A percentile compares a stretch with the other conserved stretches of the same genome.
phyloP scores from a whole-genome alignment of 2,113 vertebrate genomes.

The Chlamydotis undulata region DNA sequence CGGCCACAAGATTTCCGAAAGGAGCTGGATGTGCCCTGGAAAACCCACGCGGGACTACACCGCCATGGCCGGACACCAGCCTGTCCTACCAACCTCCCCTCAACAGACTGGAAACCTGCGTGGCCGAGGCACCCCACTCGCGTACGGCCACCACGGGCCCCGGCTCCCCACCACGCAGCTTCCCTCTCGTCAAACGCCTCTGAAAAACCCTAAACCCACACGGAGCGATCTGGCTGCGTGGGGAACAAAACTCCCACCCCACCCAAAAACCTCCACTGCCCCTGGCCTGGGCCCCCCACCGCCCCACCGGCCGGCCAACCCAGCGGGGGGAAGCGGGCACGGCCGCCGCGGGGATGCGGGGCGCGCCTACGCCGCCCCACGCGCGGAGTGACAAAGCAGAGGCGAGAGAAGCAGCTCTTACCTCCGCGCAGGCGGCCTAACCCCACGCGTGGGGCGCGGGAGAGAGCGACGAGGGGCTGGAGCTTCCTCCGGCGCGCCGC shows the following conservation, averaged over 20 bases:
- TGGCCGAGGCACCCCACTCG: fast-evolving
- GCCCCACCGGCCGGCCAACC: not conserved
- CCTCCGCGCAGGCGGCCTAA: not conserved
- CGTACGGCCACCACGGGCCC: not conserved
- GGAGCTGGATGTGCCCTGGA: fast-evolving
- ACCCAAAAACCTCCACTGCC: not conserved
- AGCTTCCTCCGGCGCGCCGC: not conserved
- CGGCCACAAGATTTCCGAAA: fast-evolving
- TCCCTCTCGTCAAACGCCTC: not conserved
- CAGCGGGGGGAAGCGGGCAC: too few species aligned
- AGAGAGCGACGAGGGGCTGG: fast-evolving
- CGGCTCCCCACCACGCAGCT: fast-evolving
- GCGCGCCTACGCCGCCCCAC: not conserved
- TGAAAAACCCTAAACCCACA: fast-evolving
- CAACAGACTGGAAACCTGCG: fast-evolving
- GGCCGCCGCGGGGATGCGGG: not conserved
- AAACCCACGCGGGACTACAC: fast-evolving
- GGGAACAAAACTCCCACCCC: not conserved
- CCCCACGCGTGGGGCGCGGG: too few species aligned
- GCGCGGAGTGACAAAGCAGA: too few species aligned
- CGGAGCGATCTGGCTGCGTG: fast-evolving
- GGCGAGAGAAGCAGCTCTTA: not conserved
- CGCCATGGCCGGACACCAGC: fast-evolving
- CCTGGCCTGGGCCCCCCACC: fast-evolving
- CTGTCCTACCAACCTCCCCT: fast-evolving